Base-by-base conservation (phyloP, 2,113 vertebrate species). In the Pituophis catenifer region DNA sequence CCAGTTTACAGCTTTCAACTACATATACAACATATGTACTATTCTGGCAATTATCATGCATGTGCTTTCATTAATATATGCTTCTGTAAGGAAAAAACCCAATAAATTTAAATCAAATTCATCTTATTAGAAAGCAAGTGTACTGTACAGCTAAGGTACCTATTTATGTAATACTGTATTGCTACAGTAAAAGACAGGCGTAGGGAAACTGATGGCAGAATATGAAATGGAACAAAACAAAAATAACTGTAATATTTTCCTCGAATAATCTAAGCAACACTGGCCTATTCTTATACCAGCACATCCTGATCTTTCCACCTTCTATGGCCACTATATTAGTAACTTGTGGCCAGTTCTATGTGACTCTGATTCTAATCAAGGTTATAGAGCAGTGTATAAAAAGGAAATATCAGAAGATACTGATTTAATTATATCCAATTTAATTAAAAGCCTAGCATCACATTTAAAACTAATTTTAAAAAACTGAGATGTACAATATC, bases 91-190 rank as follows among this genome's bases (percentile, higher is more conserved):
- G 70, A 88, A 93, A 8, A 81, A 95, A 90, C 1, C 38, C 89
- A 1, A 44, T 44, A n/a, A 8, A 13, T 7, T 89, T 53, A 91
- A 91, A 29, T 58, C 93, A 86, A 62, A 57, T 55, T 75, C 81
- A 29, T 1, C 0, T 38, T 58, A 38, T 9, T 29, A 12, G 92
- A 87, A 90, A 59, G 87, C 93, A 88, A 94, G 90, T 89, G 94
- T 5, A 91, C 89, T 93, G 90, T 91, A 92, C 92, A 94, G 54
- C 91, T 29, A 91, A 54, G 89, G 94, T 87, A 6, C 90, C 91
- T 94, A 93, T 95, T 97, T 97, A 96, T 33, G 88, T 94, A 97
- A 96, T 91, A 94, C 93, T 38, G 85, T 44, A 23, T 88, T 92
- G 90, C 93, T n/a, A 93, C 96, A 94, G 95, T 52, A 44, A 48